Evolutionary conservation across 2,888 invertebrate genomes (phyloP).

Genomic region (Leptinotarsa tumamoca): DNA sequence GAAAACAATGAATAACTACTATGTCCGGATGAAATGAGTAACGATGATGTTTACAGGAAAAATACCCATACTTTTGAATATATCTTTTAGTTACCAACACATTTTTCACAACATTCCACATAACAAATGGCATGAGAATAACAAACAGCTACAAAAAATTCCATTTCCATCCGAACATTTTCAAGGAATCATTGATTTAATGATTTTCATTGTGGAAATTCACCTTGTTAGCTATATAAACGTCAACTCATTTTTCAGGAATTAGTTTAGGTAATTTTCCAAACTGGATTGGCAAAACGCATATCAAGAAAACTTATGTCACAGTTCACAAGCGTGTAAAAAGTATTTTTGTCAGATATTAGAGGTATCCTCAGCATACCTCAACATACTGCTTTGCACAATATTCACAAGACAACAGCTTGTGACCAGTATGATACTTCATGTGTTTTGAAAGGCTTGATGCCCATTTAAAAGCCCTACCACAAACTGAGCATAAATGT

Average conservation of each 20-base stretch:
- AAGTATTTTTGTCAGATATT: neutral
- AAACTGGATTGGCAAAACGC: too few relatives aligned
- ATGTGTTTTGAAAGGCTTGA: conserved; percentile 69
- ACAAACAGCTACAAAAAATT: neutral
- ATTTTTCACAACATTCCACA: neutral
- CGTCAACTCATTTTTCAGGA: too few relatives aligned
- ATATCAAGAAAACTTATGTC: too few relatives aligned
- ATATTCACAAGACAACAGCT: conserved; percentile 66
- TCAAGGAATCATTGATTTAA: neutral
- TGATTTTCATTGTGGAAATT: too few relatives aligned
- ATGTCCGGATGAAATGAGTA: too few relatives aligned
- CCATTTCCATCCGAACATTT: conserved; percentile 12
- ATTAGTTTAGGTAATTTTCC: too few relatives aligned
- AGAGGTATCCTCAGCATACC: conserved; percentile 50
- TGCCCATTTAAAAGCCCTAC: conserved; percentile 68
- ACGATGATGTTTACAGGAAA: too few relatives aligned
- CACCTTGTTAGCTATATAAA: too few relatives aligned
- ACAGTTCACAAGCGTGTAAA: conserved; percentile 10
- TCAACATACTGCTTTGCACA: conserved; percentile 68
- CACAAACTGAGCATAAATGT: conserved; percentile 67
- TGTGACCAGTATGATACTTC: conserved; percentile 69
- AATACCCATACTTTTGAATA: too few relatives aligned
- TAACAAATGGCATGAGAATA: conserved; percentile 10
- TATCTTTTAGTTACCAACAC: too few relatives aligned
- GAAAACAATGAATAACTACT: too few relatives aligned